Conservation (phyloP, 2,888 invertebrate species). For the Clunio marinus region DNA sequence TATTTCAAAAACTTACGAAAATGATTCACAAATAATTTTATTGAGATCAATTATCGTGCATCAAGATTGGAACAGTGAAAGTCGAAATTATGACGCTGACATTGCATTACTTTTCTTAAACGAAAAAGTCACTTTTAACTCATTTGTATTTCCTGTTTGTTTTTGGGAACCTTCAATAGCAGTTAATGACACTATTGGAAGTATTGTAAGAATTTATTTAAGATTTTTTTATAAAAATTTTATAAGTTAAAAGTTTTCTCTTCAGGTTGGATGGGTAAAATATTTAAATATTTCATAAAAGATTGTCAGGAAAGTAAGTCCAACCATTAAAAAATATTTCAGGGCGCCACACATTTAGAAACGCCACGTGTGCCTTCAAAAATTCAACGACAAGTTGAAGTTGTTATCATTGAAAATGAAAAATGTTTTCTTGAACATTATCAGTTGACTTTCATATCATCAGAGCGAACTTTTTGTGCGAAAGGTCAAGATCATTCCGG, state of each 20-base stretch:
- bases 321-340: neutral
- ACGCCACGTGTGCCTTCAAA: neutral
- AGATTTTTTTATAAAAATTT: neutral
- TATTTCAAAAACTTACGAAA: neutral
- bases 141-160: constrained; percentile 52
- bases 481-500: neutral
- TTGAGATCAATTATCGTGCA: constrained; percentile 41
- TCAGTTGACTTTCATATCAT: constrained; percentile 1
- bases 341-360: neutral
- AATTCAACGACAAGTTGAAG: neutral
- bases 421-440: neutral
- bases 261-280: neutral
- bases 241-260: neutral
- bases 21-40: neutral
- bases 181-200: constrained; percentile 14
- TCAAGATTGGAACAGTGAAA: constrained; percentile 49
- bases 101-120: constrained; percentile 51
- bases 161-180: constrained; percentile 49
- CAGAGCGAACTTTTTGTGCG: constrained; percentile 1
- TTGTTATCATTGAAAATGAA: neutral
- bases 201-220: neutral
- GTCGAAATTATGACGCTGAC: constrained; percentile 50
- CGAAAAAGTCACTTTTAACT: constrained; percentile 46
- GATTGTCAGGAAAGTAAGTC: neutral
- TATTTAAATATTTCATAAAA: neutral